These are phyloP conservation scores for Dexiosoma caninum DNA, from an alignment of 2,888 invertebrate genomes.

Conservation along the genomic window DNA sequence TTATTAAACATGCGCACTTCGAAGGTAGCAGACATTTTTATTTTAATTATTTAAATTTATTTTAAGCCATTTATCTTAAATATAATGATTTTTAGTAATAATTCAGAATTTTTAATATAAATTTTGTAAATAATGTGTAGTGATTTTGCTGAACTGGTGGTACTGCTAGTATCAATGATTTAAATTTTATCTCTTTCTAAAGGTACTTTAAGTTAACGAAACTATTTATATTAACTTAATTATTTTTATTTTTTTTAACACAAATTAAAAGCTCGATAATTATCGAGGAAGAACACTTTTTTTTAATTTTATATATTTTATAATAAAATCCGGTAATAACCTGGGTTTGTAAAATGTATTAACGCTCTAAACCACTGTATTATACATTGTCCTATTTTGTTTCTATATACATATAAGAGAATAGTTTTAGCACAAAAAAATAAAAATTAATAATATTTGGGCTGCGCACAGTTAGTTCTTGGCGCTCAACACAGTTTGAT, in stretches of 20 bases:
- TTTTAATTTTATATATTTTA: too few species aligned
- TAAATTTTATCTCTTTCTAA: not conserved
- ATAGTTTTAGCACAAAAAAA: not conserved
- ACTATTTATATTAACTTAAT: conserved; percentile 1
- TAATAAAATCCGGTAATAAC: not conserved
- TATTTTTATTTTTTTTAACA: not conserved
- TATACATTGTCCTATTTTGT: conserved; percentile 37
- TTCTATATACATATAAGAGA: not conserved
- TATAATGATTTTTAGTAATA: too few species aligned
- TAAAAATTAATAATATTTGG: too few species aligned
- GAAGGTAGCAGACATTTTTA: too few species aligned
- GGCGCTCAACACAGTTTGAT: not conserved
- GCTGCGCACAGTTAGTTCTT: conserved; percentile 25
- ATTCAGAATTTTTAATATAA: not conserved
- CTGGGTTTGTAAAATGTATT: not conserved
- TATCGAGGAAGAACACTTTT: not conserved
- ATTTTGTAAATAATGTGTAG: not conserved
- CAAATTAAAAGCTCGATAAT: not conserved
- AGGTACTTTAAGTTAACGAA: conserved; percentile 24
- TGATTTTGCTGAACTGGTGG: too few species aligned
- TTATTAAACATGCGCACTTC: too few species aligned
- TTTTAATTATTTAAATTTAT: too few species aligned
- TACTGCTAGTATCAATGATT: not conserved
- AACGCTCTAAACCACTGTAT: conserved; percentile 9
- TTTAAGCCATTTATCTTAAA: too few species aligned